Conservation (phyloP, 2,888 invertebrate genomes). For the Meteorus colon region DNA sequence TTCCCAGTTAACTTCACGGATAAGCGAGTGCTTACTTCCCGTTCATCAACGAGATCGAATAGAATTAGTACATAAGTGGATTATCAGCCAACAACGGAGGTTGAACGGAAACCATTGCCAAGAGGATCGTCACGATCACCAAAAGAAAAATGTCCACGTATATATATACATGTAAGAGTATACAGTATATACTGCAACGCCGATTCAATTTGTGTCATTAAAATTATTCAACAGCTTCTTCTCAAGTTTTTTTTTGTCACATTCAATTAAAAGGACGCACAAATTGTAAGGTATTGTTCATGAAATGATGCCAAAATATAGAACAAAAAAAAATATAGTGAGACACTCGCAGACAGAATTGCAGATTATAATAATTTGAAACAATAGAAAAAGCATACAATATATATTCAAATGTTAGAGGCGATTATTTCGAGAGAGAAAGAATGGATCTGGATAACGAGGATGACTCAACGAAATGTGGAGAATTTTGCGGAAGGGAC, state of each 20-base stretch:
- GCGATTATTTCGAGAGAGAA: constrained; percentile 3
- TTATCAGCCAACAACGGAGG: constrained; percentile 49
- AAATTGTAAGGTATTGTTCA: neutral
- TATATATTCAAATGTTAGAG: constrained; percentile 12
- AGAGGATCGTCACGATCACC: neutral
- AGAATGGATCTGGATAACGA: constrained; percentile 38
- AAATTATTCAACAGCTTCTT: constrained; percentile 2
- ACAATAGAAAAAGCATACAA: neutral
- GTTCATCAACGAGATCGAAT: constrained; percentile 47
- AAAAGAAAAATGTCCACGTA: neutral
- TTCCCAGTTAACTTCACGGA: constrained; percentile 30
- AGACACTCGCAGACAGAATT: neutral
- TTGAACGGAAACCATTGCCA: constrained; percentile 18
- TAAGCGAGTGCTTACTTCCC: constrained; percentile 29
- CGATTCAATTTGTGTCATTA: constrained; percentile 23
- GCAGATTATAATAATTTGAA: neutral
- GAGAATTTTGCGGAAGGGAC: constrained; percentile 17
- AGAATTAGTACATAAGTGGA: constrained; percentile 56
- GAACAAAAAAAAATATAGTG: neutral
- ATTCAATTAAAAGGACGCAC: neutral
- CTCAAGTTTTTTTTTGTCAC: neutral
- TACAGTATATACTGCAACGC: neutral
- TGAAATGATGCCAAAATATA: neutral
- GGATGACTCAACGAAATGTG: constrained; percentile 43
- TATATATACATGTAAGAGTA: neutral